Conservation (phyloP, 2,797 vertebrate species). For the Loriculus beryllinus region DNA sequence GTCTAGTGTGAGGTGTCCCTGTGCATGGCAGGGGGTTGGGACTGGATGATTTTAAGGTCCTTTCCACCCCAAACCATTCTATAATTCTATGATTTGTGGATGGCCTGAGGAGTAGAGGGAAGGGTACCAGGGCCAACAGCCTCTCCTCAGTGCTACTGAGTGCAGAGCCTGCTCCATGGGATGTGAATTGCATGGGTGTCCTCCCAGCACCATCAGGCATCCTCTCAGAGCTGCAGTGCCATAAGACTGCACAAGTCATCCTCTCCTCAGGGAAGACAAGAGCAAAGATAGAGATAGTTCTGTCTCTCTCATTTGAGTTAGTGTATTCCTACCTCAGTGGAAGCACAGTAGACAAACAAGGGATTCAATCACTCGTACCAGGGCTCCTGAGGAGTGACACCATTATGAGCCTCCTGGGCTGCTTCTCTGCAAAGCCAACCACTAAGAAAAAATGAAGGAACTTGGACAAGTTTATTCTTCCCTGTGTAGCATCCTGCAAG, state of each 20-base stretch:
- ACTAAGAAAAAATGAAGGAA: background rate
- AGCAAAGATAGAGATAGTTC: background rate
- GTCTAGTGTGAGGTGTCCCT: background rate
- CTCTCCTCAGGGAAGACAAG: background rate
- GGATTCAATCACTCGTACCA: background rate
- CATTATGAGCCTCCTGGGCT: background rate
- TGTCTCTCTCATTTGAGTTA: background rate
- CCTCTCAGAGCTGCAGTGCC: background rate
- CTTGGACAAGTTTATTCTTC: background rate
- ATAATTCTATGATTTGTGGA: background rate
- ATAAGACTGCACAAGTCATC: background rate
- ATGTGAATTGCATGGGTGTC: background rate
- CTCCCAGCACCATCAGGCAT: background rate
- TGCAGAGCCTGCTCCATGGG: background rate
- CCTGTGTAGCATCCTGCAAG: background rate
- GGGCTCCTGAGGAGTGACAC: background rate
- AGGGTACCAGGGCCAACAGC: background rate
- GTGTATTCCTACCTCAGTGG: background rate
- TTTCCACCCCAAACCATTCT: background rate
- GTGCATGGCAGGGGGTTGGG: background rate
- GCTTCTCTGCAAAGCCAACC: background rate
- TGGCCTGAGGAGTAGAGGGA: background rate
- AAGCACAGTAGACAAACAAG: background rate
- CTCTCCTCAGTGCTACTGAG: background rate
- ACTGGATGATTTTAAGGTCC: background rate